Percentiles rank a stretch among this genome's conserved stretches.
These are phyloP conservation scores for Xanthia togata DNA, from an alignment of 2,888 invertebrate genomes.

Conservation along the genomic window DNA sequence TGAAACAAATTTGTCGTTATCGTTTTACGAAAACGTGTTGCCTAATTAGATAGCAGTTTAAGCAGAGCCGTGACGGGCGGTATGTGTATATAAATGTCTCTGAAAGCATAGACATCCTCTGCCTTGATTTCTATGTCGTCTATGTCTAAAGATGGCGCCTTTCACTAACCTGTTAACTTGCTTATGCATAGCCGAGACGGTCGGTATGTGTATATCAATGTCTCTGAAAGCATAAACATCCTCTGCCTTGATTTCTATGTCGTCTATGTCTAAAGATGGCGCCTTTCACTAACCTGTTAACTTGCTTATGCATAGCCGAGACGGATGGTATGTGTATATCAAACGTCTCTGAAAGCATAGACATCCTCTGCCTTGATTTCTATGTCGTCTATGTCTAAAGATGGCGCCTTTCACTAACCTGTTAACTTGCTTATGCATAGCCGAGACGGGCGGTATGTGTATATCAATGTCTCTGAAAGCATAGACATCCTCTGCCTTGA, in stretches of 20 bases:
- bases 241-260: conserved; percentile 88
- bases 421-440: too few species aligned
- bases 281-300: conserved; percentile 19
- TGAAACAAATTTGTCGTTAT: too few species aligned
- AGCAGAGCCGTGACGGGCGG: conserved; percentile 84
- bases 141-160: conserved; percentile 79
- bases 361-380: too few species aligned
- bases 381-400: too few species aligned
- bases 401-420: too few species aligned
- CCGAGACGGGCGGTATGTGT: too few species aligned
- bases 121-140: conserved; percentile 87
- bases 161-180: conserved; percentile 71
- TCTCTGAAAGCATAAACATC: conserved; percentile 88
- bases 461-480: too few species aligned
- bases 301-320: too few species aligned
- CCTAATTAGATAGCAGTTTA: conserved; percentile 62
- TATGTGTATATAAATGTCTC: conserved; percentile 86
- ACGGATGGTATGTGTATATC: too few species aligned
- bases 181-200: conserved; percentile 83
- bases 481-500: too few species aligned
- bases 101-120: conserved; percentile 87
- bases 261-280: conserved; percentile 84
- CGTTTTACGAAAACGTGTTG: too few species aligned
- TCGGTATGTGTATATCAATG: conserved; percentile 86
- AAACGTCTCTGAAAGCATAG: too few species aligned